phyloP scores from a whole-genome alignment of 2,888 invertebrate species.

The Danaus chrysippus region DNA sequence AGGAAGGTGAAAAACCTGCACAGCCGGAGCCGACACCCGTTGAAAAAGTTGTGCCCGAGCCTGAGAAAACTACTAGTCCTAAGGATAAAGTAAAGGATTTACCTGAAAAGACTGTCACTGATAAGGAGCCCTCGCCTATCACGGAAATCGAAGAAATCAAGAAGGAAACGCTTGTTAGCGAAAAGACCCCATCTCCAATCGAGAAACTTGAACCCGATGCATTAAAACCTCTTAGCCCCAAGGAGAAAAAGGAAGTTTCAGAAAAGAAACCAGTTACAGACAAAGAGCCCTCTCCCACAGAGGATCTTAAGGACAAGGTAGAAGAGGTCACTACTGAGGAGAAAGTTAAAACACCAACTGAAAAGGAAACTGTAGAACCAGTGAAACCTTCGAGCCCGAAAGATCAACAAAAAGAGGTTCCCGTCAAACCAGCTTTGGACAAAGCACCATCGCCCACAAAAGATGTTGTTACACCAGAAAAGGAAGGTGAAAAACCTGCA shows the following conservation, averaged over 20 bases:
- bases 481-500: not conserved
- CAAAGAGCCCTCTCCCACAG: not conserved
- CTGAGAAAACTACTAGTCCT: slow-evolving; percentile 19
- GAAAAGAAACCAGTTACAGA: not conserved
- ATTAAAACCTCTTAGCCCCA: slow-evolving; percentile 23
- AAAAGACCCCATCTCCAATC: slow-evolving; percentile 6
- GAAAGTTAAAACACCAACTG: slow-evolving; percentile 19
- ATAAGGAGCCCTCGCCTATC: slow-evolving; percentile 7
- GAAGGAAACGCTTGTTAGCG: slow-evolving; percentile 5
- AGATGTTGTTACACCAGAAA: not conserved
- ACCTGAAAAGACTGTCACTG: not conserved
- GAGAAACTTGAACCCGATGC: slow-evolving; percentile 18
- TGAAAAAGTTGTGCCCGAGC: not conserved
- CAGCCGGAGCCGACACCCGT: slow-evolving; percentile 5
- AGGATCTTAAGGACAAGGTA: not conserved
- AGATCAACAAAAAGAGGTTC: not conserved
- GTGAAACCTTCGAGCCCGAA: not conserved
- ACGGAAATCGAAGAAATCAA: not conserved
- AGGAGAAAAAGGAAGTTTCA: slow-evolving; percentile 20
- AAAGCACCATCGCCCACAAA: not conserved
- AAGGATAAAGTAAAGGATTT: slow-evolving; percentile 7
- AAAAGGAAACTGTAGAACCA: not conserved
- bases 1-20: not conserved
- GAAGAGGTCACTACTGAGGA: slow-evolving; percentile 15
- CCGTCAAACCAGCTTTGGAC: not conserved